Evolutionary conservation across 2,113 vertebrate genomes (phyloP).

Genomic region (Mus pahari): DNA sequence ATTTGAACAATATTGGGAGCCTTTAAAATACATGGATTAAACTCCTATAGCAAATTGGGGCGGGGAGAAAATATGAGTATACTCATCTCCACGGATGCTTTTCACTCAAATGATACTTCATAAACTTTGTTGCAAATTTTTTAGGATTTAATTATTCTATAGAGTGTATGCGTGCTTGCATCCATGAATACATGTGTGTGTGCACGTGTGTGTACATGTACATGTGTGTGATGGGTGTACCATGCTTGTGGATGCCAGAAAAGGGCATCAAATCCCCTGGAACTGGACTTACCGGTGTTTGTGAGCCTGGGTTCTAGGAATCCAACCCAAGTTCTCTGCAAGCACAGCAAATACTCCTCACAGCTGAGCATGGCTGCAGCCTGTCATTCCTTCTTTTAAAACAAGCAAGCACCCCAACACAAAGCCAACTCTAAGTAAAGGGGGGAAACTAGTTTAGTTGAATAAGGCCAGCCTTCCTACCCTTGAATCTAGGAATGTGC

Average conservation of each 20-base stretch:
- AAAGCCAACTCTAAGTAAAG: neutral
- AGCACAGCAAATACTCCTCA: neutral
- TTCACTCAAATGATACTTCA: conserved; percentile 11
- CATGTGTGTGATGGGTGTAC: neutral
- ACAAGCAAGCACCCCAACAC: neutral
- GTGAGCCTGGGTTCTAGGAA: neutral
- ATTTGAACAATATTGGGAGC: neutral
- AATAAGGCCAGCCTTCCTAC: neutral
- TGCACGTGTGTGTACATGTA: no score
- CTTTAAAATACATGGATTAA: neutral
- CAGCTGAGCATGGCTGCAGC: neutral
- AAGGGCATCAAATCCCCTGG: neutral
- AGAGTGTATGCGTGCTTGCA: no score
- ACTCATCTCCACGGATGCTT: neutral
- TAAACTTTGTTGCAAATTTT: neutral
- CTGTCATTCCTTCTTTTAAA: neutral
- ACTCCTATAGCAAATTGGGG: neutral
- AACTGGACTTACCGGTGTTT: neutral
- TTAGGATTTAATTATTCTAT: neutral
- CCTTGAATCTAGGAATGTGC: neutral
- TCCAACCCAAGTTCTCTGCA: neutral
- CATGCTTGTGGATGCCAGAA: neutral
- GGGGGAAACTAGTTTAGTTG: neutral
- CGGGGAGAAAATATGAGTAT: neutral
- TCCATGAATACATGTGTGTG: neutral